Evolutionary conservation across 1,140 invertebrate species (phyloP).

Genomic region (Aleiodes sp.): DNA sequence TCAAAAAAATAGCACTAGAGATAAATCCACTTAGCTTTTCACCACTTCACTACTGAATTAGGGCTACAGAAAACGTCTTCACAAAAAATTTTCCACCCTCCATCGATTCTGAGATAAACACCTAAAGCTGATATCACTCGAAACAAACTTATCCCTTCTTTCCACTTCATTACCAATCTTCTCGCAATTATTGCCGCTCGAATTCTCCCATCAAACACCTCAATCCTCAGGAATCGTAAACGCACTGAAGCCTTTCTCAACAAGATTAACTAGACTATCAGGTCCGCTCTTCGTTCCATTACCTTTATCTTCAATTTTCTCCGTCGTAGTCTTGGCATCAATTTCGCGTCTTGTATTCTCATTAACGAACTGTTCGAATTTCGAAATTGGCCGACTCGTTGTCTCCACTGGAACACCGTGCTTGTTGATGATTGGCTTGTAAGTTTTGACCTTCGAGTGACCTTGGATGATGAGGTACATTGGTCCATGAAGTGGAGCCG

Average conservation of each 20-base stretch:
- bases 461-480: conserved; percentile 84
- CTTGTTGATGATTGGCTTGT: conserved; percentile 72
- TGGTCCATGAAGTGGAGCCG: conserved; percentile 71
- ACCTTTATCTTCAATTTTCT: conserved; percentile 38
- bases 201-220: too few species aligned
- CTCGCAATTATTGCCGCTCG: too few species aligned
- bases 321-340: conserved; percentile 26
- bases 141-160: too few species aligned
- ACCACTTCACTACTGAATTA: too few species aligned
- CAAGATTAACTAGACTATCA: conserved; percentile 45
- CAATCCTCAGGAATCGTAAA: conserved; percentile 40
- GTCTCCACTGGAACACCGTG: conserved; percentile 50
- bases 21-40: too few species aligned
- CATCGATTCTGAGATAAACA: too few species aligned
- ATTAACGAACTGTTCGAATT: conserved; percentile 49
- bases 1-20: too few species aligned
- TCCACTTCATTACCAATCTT: too few species aligned
- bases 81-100: too few species aligned
- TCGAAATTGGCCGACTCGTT: conserved; percentile 44
- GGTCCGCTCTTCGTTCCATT: conserved; percentile 34
- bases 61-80: too few species aligned
- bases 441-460: conserved; percentile 84
- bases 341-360: conserved; percentile 44
- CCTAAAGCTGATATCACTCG: too few species aligned
- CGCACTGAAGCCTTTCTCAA: conserved; percentile 48